Percentiles rank a stretch among this genome's conserved stretches.
Evolutionary conservation across 2,113 vertebrate genomes (phyloP).

Genomic region (Heterotilapia buettikoferi): DNA sequence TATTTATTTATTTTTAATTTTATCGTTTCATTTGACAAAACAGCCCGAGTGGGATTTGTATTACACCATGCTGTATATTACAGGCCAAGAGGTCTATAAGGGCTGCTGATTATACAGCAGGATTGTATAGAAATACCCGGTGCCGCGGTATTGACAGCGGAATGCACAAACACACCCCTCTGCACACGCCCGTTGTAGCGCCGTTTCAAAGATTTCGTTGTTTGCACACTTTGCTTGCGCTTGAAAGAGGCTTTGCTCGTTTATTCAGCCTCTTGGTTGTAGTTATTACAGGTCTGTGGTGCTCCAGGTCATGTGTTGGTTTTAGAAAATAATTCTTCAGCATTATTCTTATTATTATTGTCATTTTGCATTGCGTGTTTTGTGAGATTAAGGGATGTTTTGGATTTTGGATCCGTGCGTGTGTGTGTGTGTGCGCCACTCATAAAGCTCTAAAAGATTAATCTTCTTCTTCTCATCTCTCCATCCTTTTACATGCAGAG

Average conservation of each 20-base stretch:
- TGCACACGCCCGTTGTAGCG: constrained; percentile 47
- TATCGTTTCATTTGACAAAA: not conserved
- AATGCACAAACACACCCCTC: constrained; percentile 54
- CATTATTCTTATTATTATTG: not conserved
- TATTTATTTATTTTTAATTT: not conserved
- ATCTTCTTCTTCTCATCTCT: not conserved
- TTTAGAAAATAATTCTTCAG: not conserved
- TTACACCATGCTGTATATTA: not conserved
- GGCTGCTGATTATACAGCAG: not conserved
- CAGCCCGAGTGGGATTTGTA: not conserved
- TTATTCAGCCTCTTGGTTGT: not conserved
- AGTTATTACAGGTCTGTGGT: not conserved
- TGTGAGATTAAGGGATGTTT: not conserved
- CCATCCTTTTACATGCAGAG: not conserved
- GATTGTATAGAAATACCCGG: constrained; percentile 13
- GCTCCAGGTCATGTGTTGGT: not conserved
- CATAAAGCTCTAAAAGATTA: not conserved
- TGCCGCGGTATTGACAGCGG: constrained; percentile 50
- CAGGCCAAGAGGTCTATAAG: not conserved
- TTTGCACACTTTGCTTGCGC: constrained; percentile 19
- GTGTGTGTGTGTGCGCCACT: not conserved
- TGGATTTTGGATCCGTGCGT: not conserved
- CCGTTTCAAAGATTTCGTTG: constrained; percentile 47
- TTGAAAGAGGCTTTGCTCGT: not conserved
- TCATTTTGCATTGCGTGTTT: not conserved